Percentiles rank a stretch among this genome's conserved stretches.
Evolutionary conservation across 2,797 vertebrate species (phyloP).

Genomic region (Geotrypetes seraphini): DNA sequence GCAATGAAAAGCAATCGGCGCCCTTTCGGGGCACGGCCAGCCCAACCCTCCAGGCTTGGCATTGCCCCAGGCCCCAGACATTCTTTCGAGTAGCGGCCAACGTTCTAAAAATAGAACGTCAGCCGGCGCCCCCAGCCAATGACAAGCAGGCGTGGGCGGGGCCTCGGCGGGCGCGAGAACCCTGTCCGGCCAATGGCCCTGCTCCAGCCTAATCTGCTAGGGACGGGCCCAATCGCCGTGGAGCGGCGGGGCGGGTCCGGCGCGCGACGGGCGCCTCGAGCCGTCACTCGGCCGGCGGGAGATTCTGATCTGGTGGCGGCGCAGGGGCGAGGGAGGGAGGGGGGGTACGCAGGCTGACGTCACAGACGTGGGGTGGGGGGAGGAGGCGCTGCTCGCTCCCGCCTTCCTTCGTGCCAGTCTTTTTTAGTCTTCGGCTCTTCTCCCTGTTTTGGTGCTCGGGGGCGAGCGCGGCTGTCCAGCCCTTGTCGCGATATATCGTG

Average conservation of each 20-base stretch:
- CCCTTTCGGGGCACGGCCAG: too few relatives aligned
- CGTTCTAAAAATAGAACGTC: constrained; percentile 60
- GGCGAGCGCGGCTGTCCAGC: background rate
- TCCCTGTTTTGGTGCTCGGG: background rate
- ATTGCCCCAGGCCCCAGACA: background rate
- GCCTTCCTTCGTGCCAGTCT: too few relatives aligned
- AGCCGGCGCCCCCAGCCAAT: constrained; percentile 59
- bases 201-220: too few relatives aligned
- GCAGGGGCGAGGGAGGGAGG: constrained; percentile 4
- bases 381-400: too few relatives aligned
- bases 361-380: background rate
- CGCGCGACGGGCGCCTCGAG: background rate
- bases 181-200: constrained; percentile 25
- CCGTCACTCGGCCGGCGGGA: constrained; percentile 22
- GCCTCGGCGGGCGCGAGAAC: constrained; percentile 27
- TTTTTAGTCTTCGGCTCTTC: too few relatives aligned
- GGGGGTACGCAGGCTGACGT: too few relatives aligned
- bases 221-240: constrained; percentile 38
- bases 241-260: constrained; percentile 3
- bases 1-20: too few relatives aligned
- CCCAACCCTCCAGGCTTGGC: too few relatives aligned
- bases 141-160: constrained; percentile 21
- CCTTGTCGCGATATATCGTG: background rate
- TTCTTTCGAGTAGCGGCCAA: constrained; percentile 44
- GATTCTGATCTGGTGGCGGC: too few relatives aligned